Base-by-base conservation (phyloP, 1,140 invertebrate species). In the Armadillidium nasatum region DNA sequence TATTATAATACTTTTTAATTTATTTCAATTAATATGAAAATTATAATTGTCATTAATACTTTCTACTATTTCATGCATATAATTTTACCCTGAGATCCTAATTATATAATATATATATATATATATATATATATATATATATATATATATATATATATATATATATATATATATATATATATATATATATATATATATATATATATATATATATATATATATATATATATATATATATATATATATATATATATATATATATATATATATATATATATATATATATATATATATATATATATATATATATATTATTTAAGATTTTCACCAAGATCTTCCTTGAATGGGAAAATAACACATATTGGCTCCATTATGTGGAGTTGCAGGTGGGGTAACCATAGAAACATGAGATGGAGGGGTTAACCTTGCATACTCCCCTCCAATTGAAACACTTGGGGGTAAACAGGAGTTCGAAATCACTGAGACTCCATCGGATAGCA, bases 101-200 rank as follows among this genome's bases (percentile, higher is more conserved):
- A 22, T 66, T 19, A n/a, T 66, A 22, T 66, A 33, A 1, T 23
- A 70, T 23, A 70, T 70, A 22, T 22, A 11, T 23, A 22, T 70
- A 43, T 7, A 70, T 22, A n/a, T 22, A 22, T 22, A 43, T 22
- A 70, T 70, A 13, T 70, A 13, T 70, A 70, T 70, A 70, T 70
- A 70, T 70, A 22, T 70, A 70, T 70, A 70, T 70, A 70, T 70
- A 70, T 70, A 66, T 70, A 70, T 70, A 70, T 70, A 70, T 70
- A 70, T 70, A 66, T 66, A 70, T 70, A 70, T 19, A 70, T 70
- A 70, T 70, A n/a, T 21, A 21, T 21, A 21, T 10, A 21, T 70
- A 70, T 70, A 70, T 70, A 70, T 70, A 70, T 70, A 70, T 70
- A 70, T 70, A 70, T 70, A 70, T 70, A 70, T 70, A 70, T 70